Percentiles rank a stretch among this genome's conserved stretches.
phyloP scores from a whole-genome alignment of 23 tunicate species.

The Trididemnum nubilum region DNA sequence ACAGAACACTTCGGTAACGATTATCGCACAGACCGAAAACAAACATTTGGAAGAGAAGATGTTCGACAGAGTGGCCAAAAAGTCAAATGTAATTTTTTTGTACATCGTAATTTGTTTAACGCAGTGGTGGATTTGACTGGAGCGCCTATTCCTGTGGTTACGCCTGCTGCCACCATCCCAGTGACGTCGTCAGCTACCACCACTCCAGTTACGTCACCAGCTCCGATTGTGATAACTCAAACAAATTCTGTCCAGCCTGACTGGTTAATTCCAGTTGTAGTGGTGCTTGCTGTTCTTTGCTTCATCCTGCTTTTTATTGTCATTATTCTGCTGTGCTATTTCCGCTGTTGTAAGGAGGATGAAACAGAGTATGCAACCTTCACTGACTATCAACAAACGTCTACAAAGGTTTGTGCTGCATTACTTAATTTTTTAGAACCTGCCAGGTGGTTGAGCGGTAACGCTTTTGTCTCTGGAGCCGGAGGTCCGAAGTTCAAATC shows the following conservation, averaged over 20 bases:
- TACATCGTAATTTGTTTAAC: no score
- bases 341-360: neutral
- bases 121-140: no score
- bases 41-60: no score
- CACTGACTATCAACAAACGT: neutral
- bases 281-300: constrained; percentile 10
- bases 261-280: constrained; percentile 11
- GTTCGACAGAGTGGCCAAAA: no score
- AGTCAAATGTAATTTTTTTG: no score
- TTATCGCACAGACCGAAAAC: no score
- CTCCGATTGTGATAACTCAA: neutral
- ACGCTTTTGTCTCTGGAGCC: no score
- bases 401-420: neutral
- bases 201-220: neutral
- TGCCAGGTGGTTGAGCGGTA: no score
- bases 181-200: neutral
- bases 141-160: no score
- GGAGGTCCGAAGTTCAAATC: no score
- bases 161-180: neutral
- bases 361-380: neutral
- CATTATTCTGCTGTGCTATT: neutral
- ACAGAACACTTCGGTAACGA: no score
- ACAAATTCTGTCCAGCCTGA: neutral
- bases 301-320: neutral
- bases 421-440: no score